phyloP scores from a whole-genome alignment of 2,888 invertebrate species.

The Lepidochrysops patricia region DNA sequence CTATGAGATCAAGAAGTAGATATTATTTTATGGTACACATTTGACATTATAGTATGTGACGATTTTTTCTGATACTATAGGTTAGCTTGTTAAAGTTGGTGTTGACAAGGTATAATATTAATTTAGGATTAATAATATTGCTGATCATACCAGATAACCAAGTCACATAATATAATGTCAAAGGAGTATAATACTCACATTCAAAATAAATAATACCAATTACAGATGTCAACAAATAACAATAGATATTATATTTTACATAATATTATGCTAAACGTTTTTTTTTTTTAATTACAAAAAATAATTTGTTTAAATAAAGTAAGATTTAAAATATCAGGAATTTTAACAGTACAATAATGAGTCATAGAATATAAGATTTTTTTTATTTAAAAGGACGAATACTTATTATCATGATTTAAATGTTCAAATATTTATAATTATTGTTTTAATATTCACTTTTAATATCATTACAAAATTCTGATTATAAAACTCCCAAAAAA shows the following conservation, averaged over 20 bases:
- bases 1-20: slow-evolving; percentile 9
- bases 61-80: too few species aligned
- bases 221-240: not conserved
- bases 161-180: not conserved
- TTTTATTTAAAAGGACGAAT: slow-evolving; percentile 8
- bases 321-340: not conserved
- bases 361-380: not conserved
- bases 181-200: not conserved
- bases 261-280: too few species aligned
- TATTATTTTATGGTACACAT: not conserved
- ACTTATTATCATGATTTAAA: slow-evolving; percentile 8
- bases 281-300: too few species aligned
- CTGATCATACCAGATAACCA: not conserved
- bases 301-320: not conserved
- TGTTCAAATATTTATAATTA: slow-evolving; percentile 12
- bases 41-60: not conserved
- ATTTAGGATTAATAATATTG: not conserved
- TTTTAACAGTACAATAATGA: not conserved
- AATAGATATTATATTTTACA: too few species aligned
- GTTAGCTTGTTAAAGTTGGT: too few species aligned
- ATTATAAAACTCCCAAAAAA: slow-evolving; percentile 7
- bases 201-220: not conserved
- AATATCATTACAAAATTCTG: slow-evolving; percentile 1
- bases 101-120: not conserved
- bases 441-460: slow-evolving; percentile 5